A percentile compares a stretch with the other conserved stretches of the same genome.
phyloP scores from a whole-genome alignment of 92 coral and sea anemone species.

The Phenganax stokvisi region DNA sequence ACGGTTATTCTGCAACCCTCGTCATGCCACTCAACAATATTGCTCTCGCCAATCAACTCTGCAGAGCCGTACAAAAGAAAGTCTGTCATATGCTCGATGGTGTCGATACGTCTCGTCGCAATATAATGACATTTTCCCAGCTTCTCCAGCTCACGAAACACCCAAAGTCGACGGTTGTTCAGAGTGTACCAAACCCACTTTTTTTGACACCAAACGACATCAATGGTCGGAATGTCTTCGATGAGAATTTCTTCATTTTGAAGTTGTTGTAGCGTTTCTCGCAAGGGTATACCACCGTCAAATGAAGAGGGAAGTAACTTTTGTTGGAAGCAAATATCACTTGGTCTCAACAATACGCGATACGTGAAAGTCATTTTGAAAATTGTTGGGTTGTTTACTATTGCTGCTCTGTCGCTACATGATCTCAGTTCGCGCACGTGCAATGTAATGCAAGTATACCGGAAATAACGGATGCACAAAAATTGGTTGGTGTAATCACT shows the following conservation, averaged over 20 bases:
- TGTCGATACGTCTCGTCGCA: constrained; percentile 71
- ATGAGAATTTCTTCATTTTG: constrained; percentile 68
- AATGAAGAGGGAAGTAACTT: constrained; percentile 65
- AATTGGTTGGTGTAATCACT: neutral
- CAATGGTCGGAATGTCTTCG: constrained; percentile 73
- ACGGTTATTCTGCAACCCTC: constrained; percentile 32
- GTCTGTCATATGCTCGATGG: constrained; percentile 59
- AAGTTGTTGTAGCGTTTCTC: constrained; percentile 73
- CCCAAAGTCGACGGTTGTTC: constrained; percentile 89
- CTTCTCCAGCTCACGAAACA: constrained; percentile 81
- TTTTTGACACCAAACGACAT: constrained; percentile 80
- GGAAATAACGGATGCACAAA: neutral
- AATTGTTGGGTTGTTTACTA: neutral
- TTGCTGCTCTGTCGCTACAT: neutral
- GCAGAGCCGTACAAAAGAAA: constrained; percentile 79
- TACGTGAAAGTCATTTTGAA: constrained; percentile 62
- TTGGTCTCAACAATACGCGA: constrained; percentile 80
- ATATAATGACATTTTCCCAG: constrained; percentile 59
- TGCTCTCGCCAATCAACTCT: constrained; percentile 44
- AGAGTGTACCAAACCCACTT: constrained; percentile 92
- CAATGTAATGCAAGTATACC: constrained; percentile 1
- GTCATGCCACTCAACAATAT: constrained; percentile 31
- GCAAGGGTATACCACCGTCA: constrained; percentile 76
- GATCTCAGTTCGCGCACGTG: neutral
- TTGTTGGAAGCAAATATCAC: constrained; percentile 79